phyloP scores from a whole-genome alignment of 2,113 vertebrate species.

The Chaetorhynchus papuensis region DNA sequence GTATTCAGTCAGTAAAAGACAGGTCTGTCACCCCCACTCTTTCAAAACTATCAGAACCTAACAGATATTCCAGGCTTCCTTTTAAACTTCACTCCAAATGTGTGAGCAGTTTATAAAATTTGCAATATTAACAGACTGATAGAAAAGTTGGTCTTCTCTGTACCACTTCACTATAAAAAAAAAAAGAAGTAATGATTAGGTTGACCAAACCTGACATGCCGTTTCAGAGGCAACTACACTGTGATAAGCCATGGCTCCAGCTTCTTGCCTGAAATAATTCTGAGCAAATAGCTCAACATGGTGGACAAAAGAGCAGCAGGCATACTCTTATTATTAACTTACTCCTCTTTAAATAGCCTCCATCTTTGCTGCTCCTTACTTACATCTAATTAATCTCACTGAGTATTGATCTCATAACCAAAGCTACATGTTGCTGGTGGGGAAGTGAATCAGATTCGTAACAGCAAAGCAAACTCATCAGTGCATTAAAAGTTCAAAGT shows the following conservation, averaged over 20 bases:
- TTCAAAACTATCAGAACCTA: not conserved
- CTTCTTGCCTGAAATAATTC: not conserved
- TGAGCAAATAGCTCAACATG: not conserved
- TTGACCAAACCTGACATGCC: not conserved
- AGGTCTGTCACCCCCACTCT: not conserved
- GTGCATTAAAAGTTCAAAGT: not conserved
- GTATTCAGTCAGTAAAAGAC: not conserved
- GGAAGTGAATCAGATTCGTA: not conserved
- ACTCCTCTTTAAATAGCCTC: not conserved
- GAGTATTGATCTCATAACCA: not conserved
- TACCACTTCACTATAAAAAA: not conserved
- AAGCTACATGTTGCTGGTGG: not conserved
- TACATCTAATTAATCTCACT: conserved; percentile 8
- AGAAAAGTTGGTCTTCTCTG: not conserved
- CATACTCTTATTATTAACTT: not conserved
- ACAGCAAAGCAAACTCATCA: not conserved
- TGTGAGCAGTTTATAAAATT: not conserved
- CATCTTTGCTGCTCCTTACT: not conserved
- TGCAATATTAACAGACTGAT: not conserved
- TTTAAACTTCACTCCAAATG: not conserved
- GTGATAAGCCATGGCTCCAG: not conserved
- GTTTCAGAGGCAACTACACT: not conserved
- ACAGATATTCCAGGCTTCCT: not conserved
- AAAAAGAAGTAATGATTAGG: not conserved
- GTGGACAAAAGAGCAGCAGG: not conserved